A percentile compares a stretch with the other conserved stretches of the same genome.
Conservation (phyloP, 2,888 invertebrate species). For the Metopia argyrocephala region DNA sequence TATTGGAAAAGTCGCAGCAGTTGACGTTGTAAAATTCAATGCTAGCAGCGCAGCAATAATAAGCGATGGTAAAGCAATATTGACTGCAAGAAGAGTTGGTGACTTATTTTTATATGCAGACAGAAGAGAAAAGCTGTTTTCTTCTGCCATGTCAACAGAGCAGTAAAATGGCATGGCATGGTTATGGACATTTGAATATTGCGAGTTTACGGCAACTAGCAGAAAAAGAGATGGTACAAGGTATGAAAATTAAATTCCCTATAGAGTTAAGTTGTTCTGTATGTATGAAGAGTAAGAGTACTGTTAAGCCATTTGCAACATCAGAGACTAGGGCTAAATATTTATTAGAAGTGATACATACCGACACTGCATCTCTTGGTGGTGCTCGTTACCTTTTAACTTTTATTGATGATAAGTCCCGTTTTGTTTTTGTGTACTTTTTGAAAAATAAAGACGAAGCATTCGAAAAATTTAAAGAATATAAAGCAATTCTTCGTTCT, state of each 20-base stretch:
- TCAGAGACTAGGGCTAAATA: slow-evolving; percentile 32
- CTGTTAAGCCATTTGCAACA: slow-evolving; percentile 11
- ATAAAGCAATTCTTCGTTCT: no score
- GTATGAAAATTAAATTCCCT: slow-evolving; percentile 15
- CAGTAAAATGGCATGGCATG: slow-evolving; percentile 40
- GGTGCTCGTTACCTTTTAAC: no score
- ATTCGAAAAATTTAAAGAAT: no score
- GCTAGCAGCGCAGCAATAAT: neutral
- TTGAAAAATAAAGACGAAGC: no score
- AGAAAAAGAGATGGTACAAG: slow-evolving; percentile 16
- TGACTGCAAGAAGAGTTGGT: slow-evolving; percentile 13
- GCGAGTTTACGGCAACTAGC: slow-evolving; percentile 2
- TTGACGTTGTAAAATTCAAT: slow-evolving; percentile 13
- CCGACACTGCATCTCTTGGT: no score
- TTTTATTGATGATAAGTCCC: no score
- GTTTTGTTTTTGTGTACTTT: no score
- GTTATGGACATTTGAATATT: slow-evolving; percentile 46
- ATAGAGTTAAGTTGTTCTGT: neutral
- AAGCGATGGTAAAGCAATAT: neutral
- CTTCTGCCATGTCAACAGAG: slow-evolving; percentile 15
- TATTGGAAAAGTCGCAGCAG: slow-evolving; percentile 19
- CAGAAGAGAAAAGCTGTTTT: slow-evolving; percentile 1
- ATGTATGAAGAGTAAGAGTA: slow-evolving; percentile 18
- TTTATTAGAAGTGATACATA: slow-evolving; percentile 41
- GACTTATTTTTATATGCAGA: slow-evolving; percentile 33